These are phyloP conservation scores for Aphelenchoides fujianensis DNA, from an alignment of 1,140 invertebrate species.

Conservation along the genomic window DNA sequence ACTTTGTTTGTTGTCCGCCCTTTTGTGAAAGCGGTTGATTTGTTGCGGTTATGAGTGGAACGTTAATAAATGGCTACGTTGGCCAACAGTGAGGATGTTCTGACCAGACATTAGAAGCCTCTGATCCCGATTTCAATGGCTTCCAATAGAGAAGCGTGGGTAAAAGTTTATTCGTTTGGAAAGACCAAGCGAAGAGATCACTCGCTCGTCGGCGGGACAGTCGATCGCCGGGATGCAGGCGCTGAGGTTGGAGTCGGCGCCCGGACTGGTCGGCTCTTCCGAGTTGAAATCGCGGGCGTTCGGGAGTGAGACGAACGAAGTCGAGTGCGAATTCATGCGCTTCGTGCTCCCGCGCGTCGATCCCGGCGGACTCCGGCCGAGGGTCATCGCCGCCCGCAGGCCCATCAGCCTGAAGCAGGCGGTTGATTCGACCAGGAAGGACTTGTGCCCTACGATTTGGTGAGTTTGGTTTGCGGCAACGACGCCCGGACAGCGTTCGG, in stretches of 20 bases:
- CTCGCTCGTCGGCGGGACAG: too few species aligned
- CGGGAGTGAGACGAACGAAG: not conserved
- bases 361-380: not conserved
- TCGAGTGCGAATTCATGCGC: not conserved
- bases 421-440: not conserved
- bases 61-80: too few species aligned
- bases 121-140: too few species aligned
- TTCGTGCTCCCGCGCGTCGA: not conserved
- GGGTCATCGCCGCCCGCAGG: not conserved
- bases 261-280: not conserved
- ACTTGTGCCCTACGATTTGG: not conserved
- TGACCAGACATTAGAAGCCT: too few species aligned
- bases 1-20: too few species aligned
- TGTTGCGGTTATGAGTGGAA: too few species aligned
- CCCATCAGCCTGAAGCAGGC: constrained; percentile 1
- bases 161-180: too few species aligned
- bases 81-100: too few species aligned
- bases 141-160: too few species aligned
- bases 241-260: not conserved
- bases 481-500: not conserved
- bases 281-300: not conserved
- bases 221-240: too few species aligned
- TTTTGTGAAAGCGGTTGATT: too few species aligned
- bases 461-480: constrained; percentile 6
- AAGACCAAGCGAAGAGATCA: too few species aligned